phyloP scores from a whole-genome alignment of 2,888 invertebrate species.

The Ichneumoninae sp. region DNA sequence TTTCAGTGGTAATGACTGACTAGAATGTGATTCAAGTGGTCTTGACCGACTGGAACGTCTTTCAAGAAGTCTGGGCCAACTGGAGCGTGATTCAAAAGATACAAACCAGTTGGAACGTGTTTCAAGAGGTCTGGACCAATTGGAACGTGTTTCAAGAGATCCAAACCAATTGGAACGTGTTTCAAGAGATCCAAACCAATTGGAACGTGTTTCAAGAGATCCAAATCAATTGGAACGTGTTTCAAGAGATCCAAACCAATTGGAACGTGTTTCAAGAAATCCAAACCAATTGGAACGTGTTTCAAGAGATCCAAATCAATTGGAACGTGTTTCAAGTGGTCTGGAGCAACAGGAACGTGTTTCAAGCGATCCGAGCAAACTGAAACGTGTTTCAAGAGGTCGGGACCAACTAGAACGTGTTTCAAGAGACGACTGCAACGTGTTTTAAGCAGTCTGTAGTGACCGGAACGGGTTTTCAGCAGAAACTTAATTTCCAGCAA shows the following conservation, averaged over 20 bases:
- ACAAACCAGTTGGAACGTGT: background rate
- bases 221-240: background rate
- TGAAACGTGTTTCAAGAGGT: background rate
- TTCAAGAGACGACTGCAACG: background rate
- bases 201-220: too few species aligned
- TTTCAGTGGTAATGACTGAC: background rate
- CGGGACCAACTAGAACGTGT: background rate
- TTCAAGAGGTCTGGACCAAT: background rate
- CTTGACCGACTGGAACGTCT: background rate
- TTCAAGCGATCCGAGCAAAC: background rate
- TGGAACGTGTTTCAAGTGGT: background rate
- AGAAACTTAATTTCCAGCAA: background rate
- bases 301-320: background rate
- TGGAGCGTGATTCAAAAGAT: background rate
- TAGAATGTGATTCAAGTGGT: background rate
- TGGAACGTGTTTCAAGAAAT: background rate
- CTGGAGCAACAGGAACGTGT: too few species aligned
- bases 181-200: background rate
- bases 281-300: background rate
- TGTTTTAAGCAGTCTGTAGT: background rate
- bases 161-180: background rate
- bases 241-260: background rate
- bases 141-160: background rate
- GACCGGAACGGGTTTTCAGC: background rate
- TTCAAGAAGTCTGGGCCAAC: background rate